Evolutionary conservation across 2,888 invertebrate species (phyloP).

Genomic region (Gryllus longicercus): DNA sequence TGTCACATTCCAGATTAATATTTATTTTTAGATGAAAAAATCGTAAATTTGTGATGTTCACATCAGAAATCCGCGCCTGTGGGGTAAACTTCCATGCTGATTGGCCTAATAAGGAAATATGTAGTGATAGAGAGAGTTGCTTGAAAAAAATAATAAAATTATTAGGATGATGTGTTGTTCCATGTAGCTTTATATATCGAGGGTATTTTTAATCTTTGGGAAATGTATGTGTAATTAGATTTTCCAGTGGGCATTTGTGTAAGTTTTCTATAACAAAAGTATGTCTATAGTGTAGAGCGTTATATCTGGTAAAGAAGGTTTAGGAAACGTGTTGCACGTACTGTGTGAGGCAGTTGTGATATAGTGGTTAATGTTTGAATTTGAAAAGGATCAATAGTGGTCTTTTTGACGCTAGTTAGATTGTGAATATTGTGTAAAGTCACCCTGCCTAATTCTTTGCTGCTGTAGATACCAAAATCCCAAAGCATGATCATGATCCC

Average conservation of each 20-base stretch:
- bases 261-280: background rate
- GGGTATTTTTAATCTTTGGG: background rate
- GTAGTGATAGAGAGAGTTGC: background rate
- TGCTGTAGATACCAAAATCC: too few relatives aligned
- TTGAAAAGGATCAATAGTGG: too few relatives aligned
- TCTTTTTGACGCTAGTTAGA: too few relatives aligned
- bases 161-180: background rate
- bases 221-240: background rate
- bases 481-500: too few relatives aligned
- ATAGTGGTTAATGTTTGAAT: too few relatives aligned
- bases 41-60: background rate
- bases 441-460: too few relatives aligned
- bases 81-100: background rate
- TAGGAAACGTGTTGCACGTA: too few relatives aligned
- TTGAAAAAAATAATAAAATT: background rate
- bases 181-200: slow-evolving; percentile 1
- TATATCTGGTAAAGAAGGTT: background rate
- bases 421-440: too few relatives aligned
- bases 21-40: background rate
- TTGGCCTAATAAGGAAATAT: background rate
- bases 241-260: slow-evolving; percentile 17
- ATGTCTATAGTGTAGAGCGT: background rate
- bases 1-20: slow-evolving; percentile 17
- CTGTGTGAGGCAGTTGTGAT: too few relatives aligned
- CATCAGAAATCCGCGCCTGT: background rate